Conservation (phyloP, 1,140 invertebrate species). For the Homarus americanus region DNA sequence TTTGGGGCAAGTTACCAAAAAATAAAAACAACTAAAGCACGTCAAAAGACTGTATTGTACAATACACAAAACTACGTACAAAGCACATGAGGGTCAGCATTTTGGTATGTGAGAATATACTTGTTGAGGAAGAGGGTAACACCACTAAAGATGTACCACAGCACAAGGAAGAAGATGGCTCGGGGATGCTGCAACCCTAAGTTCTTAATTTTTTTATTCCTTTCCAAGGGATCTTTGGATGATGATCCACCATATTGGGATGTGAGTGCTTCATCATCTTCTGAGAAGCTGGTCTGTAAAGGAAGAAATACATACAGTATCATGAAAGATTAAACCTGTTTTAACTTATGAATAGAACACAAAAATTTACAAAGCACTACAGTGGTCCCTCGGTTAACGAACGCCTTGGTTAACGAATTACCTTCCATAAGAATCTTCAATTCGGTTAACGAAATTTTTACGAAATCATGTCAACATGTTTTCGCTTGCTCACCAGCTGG, state of each 20-base stretch:
- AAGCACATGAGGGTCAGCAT: slow-evolving; percentile 88
- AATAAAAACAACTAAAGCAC: neutral
- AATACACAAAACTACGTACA: slow-evolving; percentile 80
- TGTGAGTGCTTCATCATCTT: slow-evolving; percentile 14
- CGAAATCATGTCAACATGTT: no score
- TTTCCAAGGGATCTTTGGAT: neutral
- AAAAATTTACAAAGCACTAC: no score
- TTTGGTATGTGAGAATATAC: slow-evolving; percentile 87
- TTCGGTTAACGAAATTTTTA: no score
- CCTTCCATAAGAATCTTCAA: no score
- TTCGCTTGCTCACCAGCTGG: no score
- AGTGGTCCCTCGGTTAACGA: no score
- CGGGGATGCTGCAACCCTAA: slow-evolving; percentile 81
- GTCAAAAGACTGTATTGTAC: neutral
- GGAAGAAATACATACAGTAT: no score
- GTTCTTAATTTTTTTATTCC: neutral
- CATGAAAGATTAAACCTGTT: no score
- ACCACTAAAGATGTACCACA: slow-evolving; percentile 90
- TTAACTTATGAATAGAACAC: no score
- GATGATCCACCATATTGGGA: neutral
- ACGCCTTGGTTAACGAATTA: no score
- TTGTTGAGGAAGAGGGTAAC: slow-evolving; percentile 91
- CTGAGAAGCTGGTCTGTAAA: slow-evolving; percentile 32
- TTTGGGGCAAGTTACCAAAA: no score
- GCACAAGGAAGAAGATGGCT: slow-evolving; percentile 84